Evolutionary conservation across 2,888 invertebrate species (phyloP), one percentile per base, ranked within the genome.

Genomic region (Neocrepidodera transversa): DNA sequence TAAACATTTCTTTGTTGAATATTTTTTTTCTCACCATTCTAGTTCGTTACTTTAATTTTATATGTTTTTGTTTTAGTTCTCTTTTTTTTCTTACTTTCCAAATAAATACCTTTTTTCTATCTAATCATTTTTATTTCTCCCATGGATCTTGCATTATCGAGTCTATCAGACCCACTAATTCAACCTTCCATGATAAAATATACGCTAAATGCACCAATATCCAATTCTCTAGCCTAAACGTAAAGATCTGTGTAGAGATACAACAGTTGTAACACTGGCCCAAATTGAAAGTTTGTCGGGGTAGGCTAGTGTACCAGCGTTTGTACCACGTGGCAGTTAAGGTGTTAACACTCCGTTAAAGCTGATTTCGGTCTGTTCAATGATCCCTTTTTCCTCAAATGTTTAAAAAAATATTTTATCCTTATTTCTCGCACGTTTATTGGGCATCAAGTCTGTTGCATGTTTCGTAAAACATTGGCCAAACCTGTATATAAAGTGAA

Each of bases 241-340:
- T 23, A 23, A 23, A 23, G 4, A 23, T 23, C 23, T 3, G 3
- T 23, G 6, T 6, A 6, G 23, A 5, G 23, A 6, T 23, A 23
- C 3, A 23, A 23, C 51, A 68, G 61, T 70, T 70, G 71, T 71
- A 69, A 70, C 65, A 68, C 64, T 64, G 61, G 60, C 64, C 59
- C 56, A 23, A 23, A 6, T 6, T 3, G 23, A 23, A 6, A 23
- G 4, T 23, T 23, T 6, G 30, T 30, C 8, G 30, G 10, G 30
- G 10, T 30, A 30, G 8, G 23, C 23, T 5, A 23, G 23, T 23
- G 10, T 30, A 5, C 10, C 10, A 30, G 30, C 5, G 30, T 30
- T 30, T 30, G n/a, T 10, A 10, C 30, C 23, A 23, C 6, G 23
- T 23, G 23, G 23, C 23, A 5, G 23, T 23, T 23, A 23, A 23